Conservation (phyloP, 2,888 invertebrate genomes). For the Drosophila subsilvestris region DNA sequence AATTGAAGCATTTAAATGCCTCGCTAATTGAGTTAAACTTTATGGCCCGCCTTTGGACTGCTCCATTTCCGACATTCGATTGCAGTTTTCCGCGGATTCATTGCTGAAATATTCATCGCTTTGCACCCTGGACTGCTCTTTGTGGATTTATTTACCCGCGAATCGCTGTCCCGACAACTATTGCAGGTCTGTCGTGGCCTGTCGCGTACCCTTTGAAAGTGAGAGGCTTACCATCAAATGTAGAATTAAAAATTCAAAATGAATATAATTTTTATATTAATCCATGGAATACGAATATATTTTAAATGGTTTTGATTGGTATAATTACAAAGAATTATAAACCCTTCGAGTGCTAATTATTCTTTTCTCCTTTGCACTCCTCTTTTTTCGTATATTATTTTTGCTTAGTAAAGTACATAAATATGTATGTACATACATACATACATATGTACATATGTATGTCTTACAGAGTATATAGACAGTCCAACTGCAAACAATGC, state of each 20-base stretch:
- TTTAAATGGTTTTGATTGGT: too few relatives aligned
- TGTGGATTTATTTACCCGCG: constrained; percentile 33
- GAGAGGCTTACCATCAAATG: too few relatives aligned
- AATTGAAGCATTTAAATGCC: constrained; percentile 23
- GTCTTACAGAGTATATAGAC: not conserved
- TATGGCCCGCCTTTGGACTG: not conserved
- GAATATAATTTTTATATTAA: too few relatives aligned
- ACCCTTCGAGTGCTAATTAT: not conserved
- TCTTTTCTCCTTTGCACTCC: too few relatives aligned
- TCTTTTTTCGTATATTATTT: not conserved
- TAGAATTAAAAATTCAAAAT: too few relatives aligned
- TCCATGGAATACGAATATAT: too few relatives aligned
- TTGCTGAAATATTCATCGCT: constrained; percentile 34
- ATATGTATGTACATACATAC: too few relatives aligned
- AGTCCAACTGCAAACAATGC: not conserved
- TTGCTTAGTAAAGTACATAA: too few relatives aligned
- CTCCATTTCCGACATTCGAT: not conserved
- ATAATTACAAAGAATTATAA: too few relatives aligned
- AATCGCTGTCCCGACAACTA: constrained; percentile 34
- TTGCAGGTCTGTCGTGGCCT: constrained; percentile 14
- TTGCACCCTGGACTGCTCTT: constrained; percentile 31
- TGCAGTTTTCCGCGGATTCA: constrained; percentile 17
- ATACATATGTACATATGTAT: too few relatives aligned
- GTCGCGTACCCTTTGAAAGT: not conserved
- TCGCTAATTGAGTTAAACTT: constrained; percentile 22